These are phyloP conservation scores for Schizaphis graminum DNA, from an alignment of 2,888 invertebrate species.

Conservation along the genomic window DNA sequence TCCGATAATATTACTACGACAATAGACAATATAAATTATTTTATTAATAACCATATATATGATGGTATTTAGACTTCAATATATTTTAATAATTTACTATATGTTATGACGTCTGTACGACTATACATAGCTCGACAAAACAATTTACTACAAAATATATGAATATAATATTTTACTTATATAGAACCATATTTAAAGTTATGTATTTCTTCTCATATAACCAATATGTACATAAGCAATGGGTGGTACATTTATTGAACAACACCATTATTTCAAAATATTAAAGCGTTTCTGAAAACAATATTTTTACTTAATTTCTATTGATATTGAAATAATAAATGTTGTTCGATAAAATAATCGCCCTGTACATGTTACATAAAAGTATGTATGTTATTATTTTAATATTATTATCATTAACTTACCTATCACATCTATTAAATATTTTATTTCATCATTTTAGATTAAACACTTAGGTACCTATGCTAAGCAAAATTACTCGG, in stretches of 20 bases:
- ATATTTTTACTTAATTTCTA: no score
- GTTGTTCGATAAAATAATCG: no score
- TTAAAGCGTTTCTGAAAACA: no score
- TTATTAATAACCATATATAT: not conserved
- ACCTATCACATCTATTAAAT: not conserved
- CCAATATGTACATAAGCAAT: no score
- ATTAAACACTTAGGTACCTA: not conserved
- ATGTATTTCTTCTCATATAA: not conserved
- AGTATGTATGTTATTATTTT: not conserved
- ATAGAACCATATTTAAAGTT: not conserved
- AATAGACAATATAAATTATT: not conserved
- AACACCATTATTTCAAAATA: no score
- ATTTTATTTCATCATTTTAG: not conserved
- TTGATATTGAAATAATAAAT: no score
- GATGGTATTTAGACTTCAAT: not conserved
- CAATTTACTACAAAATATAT: no score
- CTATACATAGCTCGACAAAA: not conserved
- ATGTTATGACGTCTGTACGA: not conserved
- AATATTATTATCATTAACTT: not conserved
- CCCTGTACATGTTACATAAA: not conserved
- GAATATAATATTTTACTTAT: not conserved
- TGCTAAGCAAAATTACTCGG: not conserved
- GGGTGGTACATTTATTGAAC: no score
- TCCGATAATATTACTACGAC: no score
- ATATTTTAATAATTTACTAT: not conserved